Base-by-base conservation (phyloP, 2,113 vertebrate genomes). In the Hipposideros armiger region DNA sequence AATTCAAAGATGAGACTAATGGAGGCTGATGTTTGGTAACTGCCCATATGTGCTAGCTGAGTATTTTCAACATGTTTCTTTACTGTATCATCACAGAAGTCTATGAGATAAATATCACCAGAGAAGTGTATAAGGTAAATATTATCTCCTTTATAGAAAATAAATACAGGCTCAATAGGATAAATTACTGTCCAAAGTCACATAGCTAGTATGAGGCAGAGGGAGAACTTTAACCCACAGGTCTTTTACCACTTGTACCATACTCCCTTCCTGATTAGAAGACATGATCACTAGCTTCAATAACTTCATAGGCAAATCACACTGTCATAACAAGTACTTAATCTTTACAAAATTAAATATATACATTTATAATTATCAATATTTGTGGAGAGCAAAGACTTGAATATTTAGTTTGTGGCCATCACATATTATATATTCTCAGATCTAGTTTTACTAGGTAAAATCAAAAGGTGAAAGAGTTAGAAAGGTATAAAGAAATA, bases 301-400 rank as follows among this genome's bases (percentile, higher is more conserved):
- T 70, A 87, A 62, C 32, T 78, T 40, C 47, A 52, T 5, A 82
- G 16, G 47, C 19, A 60, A 58, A 81, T 74, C 19, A 96, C 14
- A 54, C 19, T 52, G 92, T 82, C n/a, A 94, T 60, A 70, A 78
- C 77, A 95, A 73, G 83, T 45, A 90, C 16, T 93, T 93, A 83
- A 47, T 69, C 89, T 42, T 91, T 87, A 76, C 0, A 72, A 90
- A 92, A 85, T 81, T 42, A 67, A 81, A 89, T 78, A 16, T 62
- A 76, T 54, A n/a, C 11, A 42, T 13, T 13, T 30, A 30, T 2
- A 60, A 64, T 32, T 82, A 64, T 64, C 80, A 82, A 45, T 42
- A 72, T 36, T 15, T 60, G 0, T 69, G 47, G 15, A 88, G 24
- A 97, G 24, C 45, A 72, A 94, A 84, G n/a, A 78, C 8, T 36